Evolutionary conservation across 1,140 invertebrate genomes (phyloP).

Genomic region (Drosophila repleta): DNA sequence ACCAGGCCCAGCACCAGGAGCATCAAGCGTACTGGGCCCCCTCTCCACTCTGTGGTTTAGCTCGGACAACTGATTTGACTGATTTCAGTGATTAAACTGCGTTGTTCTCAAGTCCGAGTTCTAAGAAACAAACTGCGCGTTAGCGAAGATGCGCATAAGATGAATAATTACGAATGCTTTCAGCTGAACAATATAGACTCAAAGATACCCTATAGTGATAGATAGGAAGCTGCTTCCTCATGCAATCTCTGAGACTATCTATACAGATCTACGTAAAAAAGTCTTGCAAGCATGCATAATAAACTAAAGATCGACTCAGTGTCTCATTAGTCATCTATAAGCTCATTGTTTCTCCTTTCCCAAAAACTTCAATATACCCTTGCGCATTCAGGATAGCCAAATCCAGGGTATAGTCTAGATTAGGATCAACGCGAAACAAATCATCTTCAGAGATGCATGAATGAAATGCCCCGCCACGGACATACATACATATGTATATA

Average conservation of each 20-base stretch:
- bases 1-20: slow-evolving; percentile 52
- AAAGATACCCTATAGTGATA: neutral
- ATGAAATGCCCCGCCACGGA: slow-evolving; percentile 36
- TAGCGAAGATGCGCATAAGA: slow-evolving; percentile 27
- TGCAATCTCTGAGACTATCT: too few species aligned
- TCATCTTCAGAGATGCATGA: slow-evolving; percentile 43
- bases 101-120: slow-evolving; percentile 58
- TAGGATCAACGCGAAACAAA: slow-evolving; percentile 44
- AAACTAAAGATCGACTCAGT: too few species aligned
- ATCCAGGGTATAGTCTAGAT: slow-evolving; percentile 29
- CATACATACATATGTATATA: neutral
- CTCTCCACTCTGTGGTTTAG: slow-evolving; percentile 8
- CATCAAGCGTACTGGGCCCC: slow-evolving; percentile 2
- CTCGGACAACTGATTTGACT: slow-evolving; percentile 41
- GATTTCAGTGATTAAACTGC: slow-evolving; percentile 51
- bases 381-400: neutral
- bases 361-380: neutral
- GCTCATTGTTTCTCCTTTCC: neutral
- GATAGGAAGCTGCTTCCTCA: neutral
- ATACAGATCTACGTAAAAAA: too few species aligned
- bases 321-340: too few species aligned
- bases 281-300: too few species aligned
- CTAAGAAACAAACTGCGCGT: slow-evolving; percentile 66
- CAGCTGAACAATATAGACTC: neutral
- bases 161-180: neutral